Evolutionary conservation across 2,113 vertebrate species (phyloP), one percentile per base, ranked within the genome.

Genomic region (Heteronetta atricapilla): DNA sequence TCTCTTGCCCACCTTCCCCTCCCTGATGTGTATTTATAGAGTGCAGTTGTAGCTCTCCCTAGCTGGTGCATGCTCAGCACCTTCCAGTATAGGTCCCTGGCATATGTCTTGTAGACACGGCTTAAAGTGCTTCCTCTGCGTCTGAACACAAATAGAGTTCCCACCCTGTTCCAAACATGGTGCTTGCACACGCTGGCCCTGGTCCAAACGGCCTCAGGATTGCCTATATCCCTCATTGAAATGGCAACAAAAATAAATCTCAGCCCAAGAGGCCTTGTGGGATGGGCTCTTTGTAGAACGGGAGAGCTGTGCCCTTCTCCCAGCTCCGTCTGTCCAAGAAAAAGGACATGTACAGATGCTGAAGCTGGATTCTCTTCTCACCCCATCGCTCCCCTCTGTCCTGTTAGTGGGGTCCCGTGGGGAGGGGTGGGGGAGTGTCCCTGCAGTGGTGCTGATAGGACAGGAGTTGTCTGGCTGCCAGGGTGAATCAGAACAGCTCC

Each of bases 211-310:
- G 94, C 94, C 94, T 83, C 72, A 56, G 93, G 94, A 95, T 94
- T 95, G 94, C 93, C 89, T 88, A 63, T 94, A 94, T 59, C 46
- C 82, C 90, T 96, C 85, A 95, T 96, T 94, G 91, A 95, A 95
- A 94, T 97, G 86, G 94, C 76, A 97, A 86, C 91, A 88, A 89
- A 95, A 97, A 95, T 94, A 96, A 94, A 91, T 94, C 82, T 90
- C 91, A 94, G 31, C 60, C n/a, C 76, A 78, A 93, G 72, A 23
- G 21, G 68, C 42, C 93, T 75, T 33, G 3, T 29, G 90, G 79
- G 94, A 91, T 3, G 18, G 75, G 56, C 33, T 62, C 42, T 86
- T 53, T 66, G 55, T 26, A 53, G 67, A 94, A 86, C 75, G 18
- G 40, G 82, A 82, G 89, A 80, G 88, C 34, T 0, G 0, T 78